Percentiles rank a stretch among this genome's conserved stretches.
Conservation (phyloP, 2,888 invertebrate species). For the Tetanocera ferruginea region DNA sequence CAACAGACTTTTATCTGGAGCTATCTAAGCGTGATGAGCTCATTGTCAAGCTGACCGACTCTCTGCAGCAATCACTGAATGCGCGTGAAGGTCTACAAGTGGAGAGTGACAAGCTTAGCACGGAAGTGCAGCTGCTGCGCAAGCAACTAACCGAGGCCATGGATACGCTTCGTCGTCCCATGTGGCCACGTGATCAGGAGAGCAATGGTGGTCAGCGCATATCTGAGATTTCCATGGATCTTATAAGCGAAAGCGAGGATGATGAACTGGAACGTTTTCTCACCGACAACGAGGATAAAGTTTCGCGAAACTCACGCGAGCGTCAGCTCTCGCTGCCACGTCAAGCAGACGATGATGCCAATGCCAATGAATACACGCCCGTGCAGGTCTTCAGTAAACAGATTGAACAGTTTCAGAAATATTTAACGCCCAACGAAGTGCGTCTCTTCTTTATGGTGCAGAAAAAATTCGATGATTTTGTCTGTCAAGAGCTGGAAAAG, state of each 20-base stretch:
- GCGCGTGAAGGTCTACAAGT: conserved; percentile 75
- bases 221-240: conserved; percentile 69
- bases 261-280: conserved; percentile 65
- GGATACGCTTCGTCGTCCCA: conserved; percentile 65
- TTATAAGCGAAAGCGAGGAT: conserved; percentile 69
- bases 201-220: conserved; percentile 66
- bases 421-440: conserved; percentile 66
- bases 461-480: conserved; percentile 73
- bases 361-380: conserved; percentile 39
- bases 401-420: conserved; percentile 67
- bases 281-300: conserved; percentile 64
- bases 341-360: conserved; percentile 49
- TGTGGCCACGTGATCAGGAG: conserved; percentile 62
- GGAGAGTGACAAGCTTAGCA: conserved; percentile 75
- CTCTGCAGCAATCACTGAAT: conserved; percentile 77
- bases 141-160: conserved; percentile 70
- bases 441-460: conserved; percentile 70
- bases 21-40: conserved; percentile 78
- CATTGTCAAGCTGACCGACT: conserved; percentile 80
- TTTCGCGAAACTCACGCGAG: conserved; percentile 64
- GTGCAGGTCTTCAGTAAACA: conserved; percentile 62
- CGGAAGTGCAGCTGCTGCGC: conserved; percentile 73
- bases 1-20: conserved; percentile 80
- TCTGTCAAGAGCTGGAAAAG: conserved; percentile 73
- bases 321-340: conserved; percentile 60